Evolutionary conservation across 2,888 invertebrate species (phyloP), one percentile per base, ranked within the genome.

Genomic region (Epinotia nisella): DNA sequence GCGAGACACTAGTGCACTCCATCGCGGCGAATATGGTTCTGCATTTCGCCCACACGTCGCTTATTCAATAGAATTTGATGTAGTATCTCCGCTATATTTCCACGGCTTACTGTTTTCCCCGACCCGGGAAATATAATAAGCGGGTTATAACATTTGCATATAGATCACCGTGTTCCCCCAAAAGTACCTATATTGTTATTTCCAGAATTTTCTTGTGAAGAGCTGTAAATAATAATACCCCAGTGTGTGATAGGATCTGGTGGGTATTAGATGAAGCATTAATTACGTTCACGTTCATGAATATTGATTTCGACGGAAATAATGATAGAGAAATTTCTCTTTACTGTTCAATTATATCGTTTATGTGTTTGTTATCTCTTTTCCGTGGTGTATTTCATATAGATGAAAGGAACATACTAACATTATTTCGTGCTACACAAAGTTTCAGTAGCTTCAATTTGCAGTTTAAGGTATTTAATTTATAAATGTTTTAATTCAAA

Each of bases 121-220:
- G 78, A 81, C 78, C 82, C 80, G 85, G 87, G 83, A 87, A 91
- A 90, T 91, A 92, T 92, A 92, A 93, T 93, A 93, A 92, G 90
- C 91, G 89, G 89, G 91, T 89, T 91, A 91, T 92, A 90, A 90
- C 83, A 93, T 93, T 93, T 91, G 87, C 93, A 93, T 93, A 91
- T 92, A 93, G 90, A 93, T 92, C 93, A 91, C 90, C 81, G 76
- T 87, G 87, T 88, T 85, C 83, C 79, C 83, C 81, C 82, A 69
- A 73, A 73, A 73, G 73, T 73, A 69, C 64, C 77, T 84, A 86
- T 85, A 85, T 85, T 86, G 82, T 86, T 88, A 88, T 88, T 88
- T 87, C 85, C 86, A 82, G 83, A 78, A 81, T 78, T 84, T 87
- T 88, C 89, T 87, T 91, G 89, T 84, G 86, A 85, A 81, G 82